phyloP scores from a whole-genome alignment of 2,888 invertebrate genomes.

The Molanna angustata region DNA sequence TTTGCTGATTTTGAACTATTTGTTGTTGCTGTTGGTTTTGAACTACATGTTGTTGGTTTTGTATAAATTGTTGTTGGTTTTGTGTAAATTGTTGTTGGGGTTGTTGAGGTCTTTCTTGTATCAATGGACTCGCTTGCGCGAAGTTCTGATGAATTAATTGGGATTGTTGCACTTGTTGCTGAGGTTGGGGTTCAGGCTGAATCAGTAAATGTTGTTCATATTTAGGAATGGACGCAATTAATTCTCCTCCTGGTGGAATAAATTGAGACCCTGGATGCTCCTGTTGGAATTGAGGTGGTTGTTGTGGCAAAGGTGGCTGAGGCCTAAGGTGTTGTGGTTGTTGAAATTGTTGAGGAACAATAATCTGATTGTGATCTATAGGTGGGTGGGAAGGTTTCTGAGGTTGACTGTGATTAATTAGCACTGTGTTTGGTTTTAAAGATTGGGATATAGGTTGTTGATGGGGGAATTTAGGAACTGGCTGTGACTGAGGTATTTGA shows the following conservation, averaged over 20 bases:
- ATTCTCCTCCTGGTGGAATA: slow-evolving; percentile 66
- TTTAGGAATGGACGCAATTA: slow-evolving; percentile 74
- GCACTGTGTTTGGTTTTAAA: too few species aligned
- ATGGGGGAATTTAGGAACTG: slow-evolving; percentile 35
- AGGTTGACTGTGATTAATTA: slow-evolving; percentile 37
- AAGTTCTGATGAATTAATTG: too few species aligned
- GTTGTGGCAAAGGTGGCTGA: slow-evolving; percentile 44
- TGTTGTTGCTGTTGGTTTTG: slow-evolving; percentile 42
- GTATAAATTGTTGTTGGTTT: slow-evolving; percentile 36
- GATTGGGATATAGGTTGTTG: slow-evolving; percentile 40
- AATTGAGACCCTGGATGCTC: slow-evolving; percentile 49
- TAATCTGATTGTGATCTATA: slow-evolving; percentile 40
- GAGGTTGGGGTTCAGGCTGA: slow-evolving; percentile 31
- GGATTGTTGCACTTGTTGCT: too few species aligned
- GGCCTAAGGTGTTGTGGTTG: slow-evolving; percentile 41
- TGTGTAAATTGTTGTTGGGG: slow-evolving; percentile 36
- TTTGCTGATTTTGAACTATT: not conserved
- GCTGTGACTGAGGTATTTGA: slow-evolving; percentile 47
- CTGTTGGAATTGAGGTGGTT: slow-evolving; percentile 46
- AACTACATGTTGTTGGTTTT: slow-evolving; percentile 25
- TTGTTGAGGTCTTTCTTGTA: too few species aligned
- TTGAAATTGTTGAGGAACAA: slow-evolving; percentile 37
- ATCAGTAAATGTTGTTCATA: slow-evolving; percentile 64
- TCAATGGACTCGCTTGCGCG: too few species aligned
- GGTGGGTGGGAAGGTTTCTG: slow-evolving; percentile 44